Evolutionary conservation across 2,888 invertebrate genomes (phyloP).

Genomic region (Oxytorus armatus): DNA sequence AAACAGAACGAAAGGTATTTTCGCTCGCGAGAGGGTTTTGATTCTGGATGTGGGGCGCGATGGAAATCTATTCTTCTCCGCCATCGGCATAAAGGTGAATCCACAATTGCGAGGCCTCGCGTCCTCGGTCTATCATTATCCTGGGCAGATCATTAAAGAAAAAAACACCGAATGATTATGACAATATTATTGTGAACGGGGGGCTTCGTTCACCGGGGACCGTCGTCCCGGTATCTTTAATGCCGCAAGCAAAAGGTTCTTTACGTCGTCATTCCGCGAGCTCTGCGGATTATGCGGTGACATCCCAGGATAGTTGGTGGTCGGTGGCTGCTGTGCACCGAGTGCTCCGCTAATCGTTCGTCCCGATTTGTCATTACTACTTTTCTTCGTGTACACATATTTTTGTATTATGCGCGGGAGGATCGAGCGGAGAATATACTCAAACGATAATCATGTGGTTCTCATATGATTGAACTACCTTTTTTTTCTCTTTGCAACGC

Average conservation of each 20-base stretch:
- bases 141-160: constrained; percentile 15
- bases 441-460: constrained; percentile 51
- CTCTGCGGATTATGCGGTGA: constrained; percentile 73
- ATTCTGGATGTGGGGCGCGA: constrained; percentile 51
- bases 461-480: constrained; percentile 52
- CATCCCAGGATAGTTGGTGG: constrained; percentile 55
- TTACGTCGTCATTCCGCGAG: constrained; percentile 59
- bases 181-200: constrained; percentile 54
- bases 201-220: constrained; percentile 42
- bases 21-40: constrained; percentile 43
- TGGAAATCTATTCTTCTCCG: constrained; percentile 27
- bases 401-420: background rate
- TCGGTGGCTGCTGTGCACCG: constrained; percentile 32
- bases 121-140: constrained; percentile 13
- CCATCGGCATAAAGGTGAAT: constrained; percentile 38
- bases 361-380: constrained; percentile 48
- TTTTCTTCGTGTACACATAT: constrained; percentile 36
- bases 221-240: constrained; percentile 49
- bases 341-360: constrained; percentile 55
- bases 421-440: constrained; percentile 17
- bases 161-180: constrained; percentile 15
- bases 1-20: constrained; percentile 47
- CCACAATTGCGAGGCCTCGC: constrained; percentile 31
- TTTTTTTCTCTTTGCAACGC: constrained; percentile 58
- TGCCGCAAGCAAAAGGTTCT: constrained; percentile 72